Conservation (phyloP, 2,113 vertebrate species). For the Sinocyclocheilus anophthalmus region DNA sequence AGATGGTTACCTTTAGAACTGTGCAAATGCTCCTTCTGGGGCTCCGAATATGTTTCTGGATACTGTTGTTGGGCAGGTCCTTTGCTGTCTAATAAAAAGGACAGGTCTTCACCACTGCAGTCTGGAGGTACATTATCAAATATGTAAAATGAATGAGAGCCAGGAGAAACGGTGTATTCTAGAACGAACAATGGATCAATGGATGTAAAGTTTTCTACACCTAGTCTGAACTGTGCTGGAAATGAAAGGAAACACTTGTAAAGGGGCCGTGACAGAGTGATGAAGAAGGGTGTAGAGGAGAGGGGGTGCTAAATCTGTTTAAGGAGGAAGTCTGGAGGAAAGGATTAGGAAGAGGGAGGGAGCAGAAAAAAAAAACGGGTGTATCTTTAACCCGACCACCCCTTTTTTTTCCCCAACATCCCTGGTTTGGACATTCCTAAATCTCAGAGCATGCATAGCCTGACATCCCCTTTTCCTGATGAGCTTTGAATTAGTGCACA, state of each 20-base stretch:
- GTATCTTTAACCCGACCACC: slow-evolving; percentile 73
- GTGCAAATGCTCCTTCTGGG: slow-evolving; percentile 63
- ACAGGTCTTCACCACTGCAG: slow-evolving; percentile 80
- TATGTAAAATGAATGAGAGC: slow-evolving; percentile 54
- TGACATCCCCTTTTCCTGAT: slow-evolving; percentile 60
- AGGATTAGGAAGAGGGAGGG: slow-evolving; percentile 77
- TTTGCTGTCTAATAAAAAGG: slow-evolving; percentile 81
- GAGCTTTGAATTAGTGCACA: slow-evolving; percentile 38
- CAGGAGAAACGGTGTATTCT: neutral
- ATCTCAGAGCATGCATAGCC: slow-evolving; percentile 45
- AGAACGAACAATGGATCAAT: slow-evolving; percentile 30
- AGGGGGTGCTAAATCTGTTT: slow-evolving; percentile 73
- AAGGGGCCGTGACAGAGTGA: slow-evolving; percentile 70
- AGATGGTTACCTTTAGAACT: slow-evolving; percentile 67
- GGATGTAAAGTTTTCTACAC: slow-evolving; percentile 30
- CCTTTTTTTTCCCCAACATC: slow-evolving; percentile 50
- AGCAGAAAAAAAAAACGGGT: slow-evolving; percentile 47
- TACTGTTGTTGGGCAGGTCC: slow-evolving; percentile 66
- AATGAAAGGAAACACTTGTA: slow-evolving; percentile 59
- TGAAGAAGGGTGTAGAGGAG: slow-evolving; percentile 66
- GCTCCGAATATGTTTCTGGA: slow-evolving; percentile 64
- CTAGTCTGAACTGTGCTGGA: slow-evolving; percentile 53
- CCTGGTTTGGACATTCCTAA: slow-evolving; percentile 57
- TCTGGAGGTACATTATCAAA: slow-evolving; percentile 72
- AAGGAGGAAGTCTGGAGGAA: slow-evolving; percentile 82